Evolutionary conservation across 2,888 invertebrate genomes (phyloP).

Genomic region (Epinotia brunnichana): DNA sequence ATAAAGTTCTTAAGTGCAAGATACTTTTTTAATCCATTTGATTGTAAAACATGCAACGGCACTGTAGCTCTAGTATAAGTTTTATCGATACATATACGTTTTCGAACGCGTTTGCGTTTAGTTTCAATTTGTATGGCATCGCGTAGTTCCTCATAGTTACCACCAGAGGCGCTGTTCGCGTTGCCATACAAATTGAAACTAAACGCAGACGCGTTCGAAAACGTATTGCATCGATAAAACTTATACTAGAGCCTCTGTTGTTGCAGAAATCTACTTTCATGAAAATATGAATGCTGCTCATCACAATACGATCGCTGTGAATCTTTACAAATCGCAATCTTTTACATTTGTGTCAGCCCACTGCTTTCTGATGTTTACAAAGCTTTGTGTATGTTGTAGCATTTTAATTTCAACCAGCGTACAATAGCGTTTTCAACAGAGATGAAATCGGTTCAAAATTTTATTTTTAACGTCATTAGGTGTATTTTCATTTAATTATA

Average conservation of each 20-base stretch:
- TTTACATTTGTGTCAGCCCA: slow-evolving; percentile 25
- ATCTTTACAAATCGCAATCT: slow-evolving; percentile 24
- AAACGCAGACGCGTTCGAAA: no score
- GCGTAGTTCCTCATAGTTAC: no score
- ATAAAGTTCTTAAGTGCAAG: no score
- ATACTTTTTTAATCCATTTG: no score
- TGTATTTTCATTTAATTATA: neutral
- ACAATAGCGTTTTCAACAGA: neutral
- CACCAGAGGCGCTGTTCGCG: no score
- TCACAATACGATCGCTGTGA: slow-evolving; percentile 17
- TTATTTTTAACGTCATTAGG: neutral
- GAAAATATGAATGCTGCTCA: slow-evolving; percentile 12
- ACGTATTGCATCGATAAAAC: no score
- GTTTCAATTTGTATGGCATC: no score
- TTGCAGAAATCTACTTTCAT: neutral
- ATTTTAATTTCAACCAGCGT: slow-evolving; percentile 17
- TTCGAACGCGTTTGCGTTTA: no score
- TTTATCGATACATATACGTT: no score
- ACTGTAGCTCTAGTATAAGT: no score
- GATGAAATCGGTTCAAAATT: neutral
- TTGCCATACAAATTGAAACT: no score
- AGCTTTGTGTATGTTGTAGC: slow-evolving; percentile 17
- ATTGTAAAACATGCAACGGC: neutral
- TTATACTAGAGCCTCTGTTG: no score
- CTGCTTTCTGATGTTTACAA: slow-evolving; percentile 24